Percentiles rank a stretch among this genome's conserved stretches.
Evolutionary conservation across 2,797 vertebrate genomes (phyloP).

Genomic region (Rhinogobio ventralis): DNA sequence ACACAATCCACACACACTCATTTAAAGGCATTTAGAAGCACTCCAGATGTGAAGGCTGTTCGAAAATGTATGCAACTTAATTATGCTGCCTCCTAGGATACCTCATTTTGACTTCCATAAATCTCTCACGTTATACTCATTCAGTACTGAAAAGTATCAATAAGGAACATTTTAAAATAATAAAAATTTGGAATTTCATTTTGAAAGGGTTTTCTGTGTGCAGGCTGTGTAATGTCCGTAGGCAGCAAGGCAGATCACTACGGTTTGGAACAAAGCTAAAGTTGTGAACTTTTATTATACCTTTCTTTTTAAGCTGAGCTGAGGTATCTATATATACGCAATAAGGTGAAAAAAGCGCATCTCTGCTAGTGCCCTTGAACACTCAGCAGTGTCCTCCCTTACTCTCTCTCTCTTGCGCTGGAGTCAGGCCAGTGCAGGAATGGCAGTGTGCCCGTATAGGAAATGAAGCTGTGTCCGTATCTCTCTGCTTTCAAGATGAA

Average conservation of each 20-base stretch:
- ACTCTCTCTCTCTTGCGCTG: constrained; percentile 20
- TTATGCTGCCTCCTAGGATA: background rate
- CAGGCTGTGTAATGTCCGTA: background rate
- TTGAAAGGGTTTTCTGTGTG: background rate
- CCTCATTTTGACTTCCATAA: background rate
- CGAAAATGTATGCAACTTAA: background rate
- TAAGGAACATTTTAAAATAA: background rate
- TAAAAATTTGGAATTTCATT: background rate
- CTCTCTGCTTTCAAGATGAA: constrained; percentile 47
- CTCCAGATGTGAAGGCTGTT: background rate
- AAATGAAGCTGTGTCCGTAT: constrained; percentile 53
- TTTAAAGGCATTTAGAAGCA: background rate
- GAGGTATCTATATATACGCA: constrained; percentile 47
- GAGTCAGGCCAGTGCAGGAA: constrained; percentile 47
- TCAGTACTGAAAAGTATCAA: background rate
- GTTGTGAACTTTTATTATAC: constrained; percentile 25
- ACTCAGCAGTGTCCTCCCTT: constrained; percentile 37
- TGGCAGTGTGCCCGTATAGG: constrained; percentile 50
- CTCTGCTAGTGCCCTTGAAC: constrained; percentile 52
- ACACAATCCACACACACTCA: background rate
- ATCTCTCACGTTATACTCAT: background rate
- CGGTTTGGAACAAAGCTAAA: background rate
- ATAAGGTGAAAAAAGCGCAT: constrained; percentile 41
- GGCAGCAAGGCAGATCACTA: background rate
- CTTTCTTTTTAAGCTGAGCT: constrained; percentile 48